Conservation (phyloP, 1,140 invertebrate genomes). For the Aleiodes sp. region DNA sequence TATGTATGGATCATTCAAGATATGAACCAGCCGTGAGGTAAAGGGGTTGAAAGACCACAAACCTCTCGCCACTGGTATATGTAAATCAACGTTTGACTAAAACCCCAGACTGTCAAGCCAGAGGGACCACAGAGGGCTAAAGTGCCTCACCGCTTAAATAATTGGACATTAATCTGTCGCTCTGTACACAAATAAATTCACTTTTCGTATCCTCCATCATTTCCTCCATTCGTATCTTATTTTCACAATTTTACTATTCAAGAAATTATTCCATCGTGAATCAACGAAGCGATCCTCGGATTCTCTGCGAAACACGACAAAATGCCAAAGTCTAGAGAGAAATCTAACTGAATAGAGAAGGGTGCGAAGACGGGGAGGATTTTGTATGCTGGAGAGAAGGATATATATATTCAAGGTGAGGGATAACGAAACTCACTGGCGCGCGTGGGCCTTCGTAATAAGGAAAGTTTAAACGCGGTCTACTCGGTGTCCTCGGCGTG, state of each 20-base stretch:
- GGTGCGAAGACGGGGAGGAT: background rate
- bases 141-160: slow-evolving; percentile 12
- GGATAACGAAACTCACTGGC: background rate
- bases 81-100: slow-evolving; percentile 16
- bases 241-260: background rate
- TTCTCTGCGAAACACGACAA: background rate
- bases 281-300: background rate
- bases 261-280: slow-evolving; percentile 6
- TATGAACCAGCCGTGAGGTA: background rate
- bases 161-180: slow-evolving; percentile 14
- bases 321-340: background rate
- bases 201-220: background rate
- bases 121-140: slow-evolving; percentile 3
- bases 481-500: slow-evolving; percentile 29
- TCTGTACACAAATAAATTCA: slow-evolving; percentile 9
- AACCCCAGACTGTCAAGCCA: slow-evolving; percentile 1
- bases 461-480: slow-evolving; percentile 56
- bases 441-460: slow-evolving; percentile 43
- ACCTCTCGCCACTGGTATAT: slow-evolving; percentile 6
- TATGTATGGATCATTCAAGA: slow-evolving; percentile 6
- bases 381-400: background rate
- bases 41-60: slow-evolving; percentile 4
- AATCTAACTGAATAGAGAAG: no score
- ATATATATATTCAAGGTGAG: background rate
- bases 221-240: background rate